Evolutionary conservation across 2,797 vertebrate species (phyloP), one percentile per base, ranked within the genome.

Genomic region (Lates japonicus): DNA sequence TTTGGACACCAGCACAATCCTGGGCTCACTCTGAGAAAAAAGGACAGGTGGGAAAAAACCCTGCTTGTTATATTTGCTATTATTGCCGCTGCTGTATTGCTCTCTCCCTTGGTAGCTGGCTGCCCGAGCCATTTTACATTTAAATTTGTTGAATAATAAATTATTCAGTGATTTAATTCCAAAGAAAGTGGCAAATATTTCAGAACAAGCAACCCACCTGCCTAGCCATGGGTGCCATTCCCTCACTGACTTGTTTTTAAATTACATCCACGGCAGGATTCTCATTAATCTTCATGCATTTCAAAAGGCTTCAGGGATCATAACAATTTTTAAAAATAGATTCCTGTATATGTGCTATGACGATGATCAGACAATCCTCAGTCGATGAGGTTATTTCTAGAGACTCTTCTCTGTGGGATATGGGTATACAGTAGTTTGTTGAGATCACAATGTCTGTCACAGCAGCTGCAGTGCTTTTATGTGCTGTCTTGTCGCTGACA

Each of bases 111-210:
- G 19, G 51, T 73, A 69, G 64, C 76, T 74, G 39, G 25, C 58
- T 84, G 82, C 84, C 78, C 39, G 16, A 82, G 68, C 55, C 80
- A 66, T 87, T 90, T 86, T 76, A 79, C 82, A 91, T 93, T 88
- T 83, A 88, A 88, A 89, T 91, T 76, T 81, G 80, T 87, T 72
- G 80, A 69, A 80, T 85, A 81, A 91, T 94, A 85, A 93, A 95
- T 93, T 87, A 94, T 94, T 93, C 88, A 92, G 79, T 41, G 78
- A 84, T 85, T 92, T 92, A 87, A 93, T 92, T 91, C 66, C 54
- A 81, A 83, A 76, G 73, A 84, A 84, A 87, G 71, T 57, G 74
- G 66, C 62, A 74, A 80, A 77, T 78, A 83, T 88, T 85, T 86
- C 73, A 52, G 42, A 69, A 88, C 70, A 82, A 78, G 72, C 72